Conservation (phyloP, 2,797 vertebrate genomes). For the Platyrinchus mystaceus region DNA sequence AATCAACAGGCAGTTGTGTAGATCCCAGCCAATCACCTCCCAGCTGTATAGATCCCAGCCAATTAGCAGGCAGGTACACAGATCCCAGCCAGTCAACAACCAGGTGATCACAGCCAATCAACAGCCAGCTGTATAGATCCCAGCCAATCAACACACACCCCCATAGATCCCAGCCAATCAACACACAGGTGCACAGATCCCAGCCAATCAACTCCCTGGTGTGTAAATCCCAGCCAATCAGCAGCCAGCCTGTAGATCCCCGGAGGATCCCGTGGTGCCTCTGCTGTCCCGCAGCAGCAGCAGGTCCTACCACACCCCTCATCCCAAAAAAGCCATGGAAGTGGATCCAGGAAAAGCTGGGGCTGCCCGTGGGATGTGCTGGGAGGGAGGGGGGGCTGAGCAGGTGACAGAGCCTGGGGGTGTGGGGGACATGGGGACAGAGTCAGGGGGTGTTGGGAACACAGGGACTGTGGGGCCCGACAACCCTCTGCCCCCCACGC, state of each 20-base stretch:
- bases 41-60: accelerated
- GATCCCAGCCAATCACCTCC: neutral
- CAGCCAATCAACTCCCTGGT: neutral
- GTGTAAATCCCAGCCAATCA: neutral
- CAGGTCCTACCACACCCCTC: neutral
- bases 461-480: neutral
- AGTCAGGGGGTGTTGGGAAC: no score
- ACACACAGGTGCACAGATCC: accelerated
- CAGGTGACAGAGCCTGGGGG: no score
- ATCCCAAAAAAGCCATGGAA: accelerated
- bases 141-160: neutral
- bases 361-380: neutral
- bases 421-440: neutral
- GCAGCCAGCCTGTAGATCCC: accelerated
- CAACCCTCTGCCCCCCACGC: neutral
- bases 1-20: accelerated
- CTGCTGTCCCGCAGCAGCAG: no score
- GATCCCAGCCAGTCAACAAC: neutral
- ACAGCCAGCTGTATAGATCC: no score
- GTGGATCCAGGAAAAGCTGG: accelerated
- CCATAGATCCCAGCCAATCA: neutral
- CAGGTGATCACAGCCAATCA: neutral
- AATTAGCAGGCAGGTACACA: accelerated
- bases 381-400: neutral
- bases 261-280: neutral